Evolutionary conservation across 2,888 invertebrate species (phyloP).

Genomic region (Rhagophthalmus giganteus): DNA sequence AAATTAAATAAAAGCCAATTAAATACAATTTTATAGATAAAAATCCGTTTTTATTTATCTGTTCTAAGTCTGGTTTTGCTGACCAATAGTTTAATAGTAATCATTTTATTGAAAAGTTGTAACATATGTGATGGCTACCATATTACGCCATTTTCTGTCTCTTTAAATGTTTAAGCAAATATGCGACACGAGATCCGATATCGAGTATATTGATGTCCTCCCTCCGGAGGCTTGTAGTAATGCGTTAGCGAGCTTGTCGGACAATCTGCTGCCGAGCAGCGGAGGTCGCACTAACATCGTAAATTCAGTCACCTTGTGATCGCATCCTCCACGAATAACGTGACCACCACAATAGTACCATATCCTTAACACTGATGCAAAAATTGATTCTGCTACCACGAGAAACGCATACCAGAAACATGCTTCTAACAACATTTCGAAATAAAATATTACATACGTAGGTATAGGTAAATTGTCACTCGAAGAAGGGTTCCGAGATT

Average conservation of each 20-base stretch:
- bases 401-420: too few species aligned
- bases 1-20: too few species aligned
- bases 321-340: constrained; percentile 42
- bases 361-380: constrained; percentile 14
- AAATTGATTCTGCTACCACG: constrained; percentile 15
- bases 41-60: too few species aligned
- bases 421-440: too few species aligned
- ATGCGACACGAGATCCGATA: constrained; percentile 53
- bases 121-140: constrained; percentile 52
- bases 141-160: constrained; percentile 50
- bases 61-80: too few species aligned
- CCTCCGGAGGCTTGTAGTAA: constrained; percentile 48
- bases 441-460: too few species aligned
- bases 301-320: constrained; percentile 40
- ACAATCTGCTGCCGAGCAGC: constrained; percentile 50
- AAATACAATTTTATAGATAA: too few species aligned
- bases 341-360: constrained; percentile 32
- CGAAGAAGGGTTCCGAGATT: too few species aligned
- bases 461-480: too few species aligned
- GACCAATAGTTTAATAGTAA: too few species aligned
- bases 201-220: constrained; percentile 53
- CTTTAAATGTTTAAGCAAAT: constrained; percentile 53
- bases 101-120: constrained; percentile 7
- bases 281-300: constrained; percentile 41
- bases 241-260: constrained; percentile 51